Evolutionary conservation across 2,888 invertebrate species (phyloP), one percentile per base, ranked within the genome.

Genomic region (Plutella xylostella): DNA sequence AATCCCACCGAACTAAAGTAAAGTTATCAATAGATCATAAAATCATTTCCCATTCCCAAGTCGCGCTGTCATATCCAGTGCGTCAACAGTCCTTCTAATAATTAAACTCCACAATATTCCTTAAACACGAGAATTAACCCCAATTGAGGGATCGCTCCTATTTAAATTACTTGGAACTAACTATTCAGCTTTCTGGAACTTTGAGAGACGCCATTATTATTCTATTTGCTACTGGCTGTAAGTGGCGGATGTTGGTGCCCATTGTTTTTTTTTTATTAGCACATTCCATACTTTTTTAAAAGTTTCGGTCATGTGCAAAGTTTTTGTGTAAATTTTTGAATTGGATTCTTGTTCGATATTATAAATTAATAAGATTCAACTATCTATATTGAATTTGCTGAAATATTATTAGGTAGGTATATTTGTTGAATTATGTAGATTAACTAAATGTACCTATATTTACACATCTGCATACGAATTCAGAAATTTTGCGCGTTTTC

Each of bases 111-210:
- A 66, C 65, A 73, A 42, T 82, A 82, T 83, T 83, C 77, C 83
- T 82, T 80, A 83, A 82, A 83, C 73, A 72, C 68, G 71, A 59
- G 82, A 83, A 82, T 83, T 83, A 82, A 83, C 83, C 83, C 73
- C 80, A 83, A 83, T 83, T 83, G 83, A 79, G 72, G 72, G 76
- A 75, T 71, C 76, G 79, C 72, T 28, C 79, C 78, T 83, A 82
- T 82, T 82, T 80, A 83, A 82, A 82, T 82, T 72, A 79, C 75
- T 72, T 64, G 63, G 65, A 72, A 69, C 72, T 65, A 72, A 68
- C 72, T 66, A 77, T 76, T 74, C 80, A 75, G 68, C 74, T 83
- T 83, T 83, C 75, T 82, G 82, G 82, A 80, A 82, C 71, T 67
- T 66, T 72, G 74, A 69, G 15, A 71, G 77, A 73, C 72, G 72